phyloP scores from a whole-genome alignment of 2,888 invertebrate genomes.

The Dynastes tityus region DNA sequence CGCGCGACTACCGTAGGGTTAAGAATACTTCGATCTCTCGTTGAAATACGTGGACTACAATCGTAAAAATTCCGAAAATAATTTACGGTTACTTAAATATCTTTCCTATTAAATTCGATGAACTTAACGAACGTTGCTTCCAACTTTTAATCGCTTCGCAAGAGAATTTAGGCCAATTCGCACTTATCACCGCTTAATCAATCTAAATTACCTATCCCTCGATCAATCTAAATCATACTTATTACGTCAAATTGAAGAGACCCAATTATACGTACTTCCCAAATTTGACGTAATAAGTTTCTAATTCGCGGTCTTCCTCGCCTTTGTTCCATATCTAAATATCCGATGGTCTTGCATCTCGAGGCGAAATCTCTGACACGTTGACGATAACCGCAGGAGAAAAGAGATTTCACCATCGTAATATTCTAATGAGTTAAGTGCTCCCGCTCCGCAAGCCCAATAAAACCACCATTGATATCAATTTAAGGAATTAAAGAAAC shows the following conservation, averaged over 20 bases:
- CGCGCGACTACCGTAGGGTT: no score
- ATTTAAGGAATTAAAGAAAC: slow-evolving; percentile 47
- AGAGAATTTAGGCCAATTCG: not conserved
- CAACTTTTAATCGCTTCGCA: not conserved
- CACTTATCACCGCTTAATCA: not conserved
- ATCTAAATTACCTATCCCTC: slow-evolving; percentile 1
- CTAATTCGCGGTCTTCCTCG: not conserved
- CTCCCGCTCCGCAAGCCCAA: slow-evolving; percentile 26
- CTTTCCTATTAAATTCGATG: no score
- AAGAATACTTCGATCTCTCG: no score
- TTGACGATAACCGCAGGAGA: not conserved
- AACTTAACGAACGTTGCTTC: no score
- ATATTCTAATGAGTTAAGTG: slow-evolving; percentile 39
- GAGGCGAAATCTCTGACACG: not conserved
- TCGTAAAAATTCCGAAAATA: no score
- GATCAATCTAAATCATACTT: slow-evolving; percentile 5
- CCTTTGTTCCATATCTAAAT: not conserved
- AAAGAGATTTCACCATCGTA: not conserved
- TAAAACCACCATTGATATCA: slow-evolving; percentile 52
- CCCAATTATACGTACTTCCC: not conserved
- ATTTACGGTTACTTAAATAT: no score
- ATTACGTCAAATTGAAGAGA: not conserved
- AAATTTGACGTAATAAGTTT: slow-evolving; percentile 15
- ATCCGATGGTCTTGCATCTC: not conserved
- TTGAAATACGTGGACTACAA: no score